Percentiles rank a stretch among this genome's conserved stretches.
phyloP scores from a whole-genome alignment of 2,888 invertebrate genomes.

The Argyresthia goedartella region DNA sequence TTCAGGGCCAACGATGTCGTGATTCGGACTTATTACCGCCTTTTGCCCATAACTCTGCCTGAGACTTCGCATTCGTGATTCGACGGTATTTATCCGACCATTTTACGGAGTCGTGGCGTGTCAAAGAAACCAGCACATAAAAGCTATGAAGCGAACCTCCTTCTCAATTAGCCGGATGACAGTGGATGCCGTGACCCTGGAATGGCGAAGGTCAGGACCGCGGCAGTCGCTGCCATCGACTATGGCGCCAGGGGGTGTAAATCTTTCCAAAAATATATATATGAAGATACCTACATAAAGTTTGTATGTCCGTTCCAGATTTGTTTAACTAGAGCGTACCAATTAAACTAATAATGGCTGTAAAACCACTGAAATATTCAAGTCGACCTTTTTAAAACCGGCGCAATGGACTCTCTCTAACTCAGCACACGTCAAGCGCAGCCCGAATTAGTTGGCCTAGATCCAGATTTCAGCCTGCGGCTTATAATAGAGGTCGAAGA shows the following conservation, averaged over 20 bases:
- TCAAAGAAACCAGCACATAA: constrained; percentile 15
- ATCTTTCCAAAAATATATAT: no score
- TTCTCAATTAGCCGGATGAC: constrained; percentile 37
- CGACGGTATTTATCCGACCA: neutral
- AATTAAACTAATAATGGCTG: no score
- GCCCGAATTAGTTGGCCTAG: no score
- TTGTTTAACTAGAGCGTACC: no score
- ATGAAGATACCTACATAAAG: no score
- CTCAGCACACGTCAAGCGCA: no score
- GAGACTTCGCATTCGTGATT: neutral
- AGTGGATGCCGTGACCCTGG: constrained; percentile 38
- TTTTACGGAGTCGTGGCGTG: constrained; percentile 23
- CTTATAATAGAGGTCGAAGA: no score
- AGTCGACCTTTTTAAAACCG: no score
- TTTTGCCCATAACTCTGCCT: neutral
- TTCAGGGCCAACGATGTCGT: constrained; percentile 5
- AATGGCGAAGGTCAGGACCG: constrained; percentile 39
- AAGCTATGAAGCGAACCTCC: constrained; percentile 21
- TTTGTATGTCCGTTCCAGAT: no score
- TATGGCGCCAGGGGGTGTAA: constrained; percentile 7
- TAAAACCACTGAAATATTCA: no score
- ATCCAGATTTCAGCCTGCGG: no score
- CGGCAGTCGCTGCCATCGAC: constrained; percentile 43
- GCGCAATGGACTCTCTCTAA: no score
- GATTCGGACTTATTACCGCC: constrained; percentile 5